Evolutionary conservation across 2,888 invertebrate species (phyloP).

Genomic region (Dryadula phaetusa): DNA sequence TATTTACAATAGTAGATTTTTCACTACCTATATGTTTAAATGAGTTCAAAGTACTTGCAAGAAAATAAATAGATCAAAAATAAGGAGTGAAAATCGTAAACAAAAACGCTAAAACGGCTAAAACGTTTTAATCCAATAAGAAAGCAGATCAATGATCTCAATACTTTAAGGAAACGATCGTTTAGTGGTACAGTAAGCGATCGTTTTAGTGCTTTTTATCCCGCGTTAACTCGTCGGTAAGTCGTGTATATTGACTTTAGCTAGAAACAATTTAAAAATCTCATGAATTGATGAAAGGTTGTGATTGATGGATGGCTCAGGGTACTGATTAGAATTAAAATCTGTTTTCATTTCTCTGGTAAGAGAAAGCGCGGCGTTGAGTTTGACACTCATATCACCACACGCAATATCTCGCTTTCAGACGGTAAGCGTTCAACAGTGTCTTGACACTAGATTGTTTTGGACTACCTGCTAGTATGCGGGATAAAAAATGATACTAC

Average conservation of each 20-base stretch:
- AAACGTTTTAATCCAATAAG: conserved; percentile 10
- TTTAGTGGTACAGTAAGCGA: conserved; percentile 6
- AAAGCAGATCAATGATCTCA: conserved; percentile 17
- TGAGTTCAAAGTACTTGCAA: background rate
- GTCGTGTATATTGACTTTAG: conserved; percentile 1
- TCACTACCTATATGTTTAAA: too few species aligned
- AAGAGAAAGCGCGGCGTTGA: too few species aligned
- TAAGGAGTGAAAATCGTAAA: background rate
- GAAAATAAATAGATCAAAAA: conserved; percentile 2
- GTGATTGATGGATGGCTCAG: too few species aligned
- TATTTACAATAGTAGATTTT: too few species aligned
- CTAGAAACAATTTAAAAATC: background rate
- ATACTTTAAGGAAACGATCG: conserved; percentile 4
- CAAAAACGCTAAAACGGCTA: background rate
- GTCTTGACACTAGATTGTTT: too few species aligned
- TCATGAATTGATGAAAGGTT: background rate
- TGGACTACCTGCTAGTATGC: too few species aligned
- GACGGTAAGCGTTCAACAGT: too few species aligned
- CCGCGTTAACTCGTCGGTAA: background rate
- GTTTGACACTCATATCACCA: too few species aligned
- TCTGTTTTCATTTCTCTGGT: too few species aligned
- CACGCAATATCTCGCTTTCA: too few species aligned
- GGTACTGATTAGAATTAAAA: too few species aligned
- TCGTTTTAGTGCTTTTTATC: conserved; percentile 3
- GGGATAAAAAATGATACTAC: too few species aligned